phyloP scores from a whole-genome alignment of 2,888 invertebrate species.

The Tetropium fuscum region DNA sequence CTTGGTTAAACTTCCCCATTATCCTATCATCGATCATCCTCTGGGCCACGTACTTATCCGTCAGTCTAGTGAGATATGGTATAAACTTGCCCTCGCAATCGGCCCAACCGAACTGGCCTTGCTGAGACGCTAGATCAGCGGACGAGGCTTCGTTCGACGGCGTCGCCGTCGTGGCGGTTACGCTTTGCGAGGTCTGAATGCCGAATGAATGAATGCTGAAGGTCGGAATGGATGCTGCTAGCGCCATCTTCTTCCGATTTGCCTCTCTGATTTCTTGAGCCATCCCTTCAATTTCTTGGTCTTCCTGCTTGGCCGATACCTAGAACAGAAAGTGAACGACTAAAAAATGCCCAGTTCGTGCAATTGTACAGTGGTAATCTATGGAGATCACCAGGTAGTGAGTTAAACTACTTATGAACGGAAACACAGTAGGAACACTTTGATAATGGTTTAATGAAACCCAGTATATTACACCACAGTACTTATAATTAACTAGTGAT shows the following conservation, averaged over 20 bases:
- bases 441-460: too few relatives aligned
- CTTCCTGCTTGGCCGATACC: too few relatives aligned
- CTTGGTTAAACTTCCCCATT: neutral
- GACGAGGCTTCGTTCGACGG: neutral
- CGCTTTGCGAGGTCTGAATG: neutral
- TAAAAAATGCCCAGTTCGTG: too few relatives aligned
- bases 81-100: neutral
- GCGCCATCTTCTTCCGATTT: neutral
- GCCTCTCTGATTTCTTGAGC: neutral
- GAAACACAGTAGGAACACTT: too few relatives aligned
- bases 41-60: conserved; percentile 9
- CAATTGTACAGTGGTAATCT: too few relatives aligned
- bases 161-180: neutral
- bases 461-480: too few relatives aligned
- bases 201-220: too few relatives aligned
- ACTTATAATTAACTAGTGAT: too few relatives aligned
- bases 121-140: neutral
- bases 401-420: too few relatives aligned
- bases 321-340: too few relatives aligned
- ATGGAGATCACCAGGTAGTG: too few relatives aligned
- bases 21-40: conserved; percentile 8
- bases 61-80: conserved; percentile 16
- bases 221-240: neutral
- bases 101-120: conserved; percentile 21
- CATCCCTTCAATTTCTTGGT: neutral